Percentiles rank a stretch among this genome's conserved stretches.
phyloP scores from a whole-genome alignment of 2,797 vertebrate species.

The Enteromius trimaculatus region DNA sequence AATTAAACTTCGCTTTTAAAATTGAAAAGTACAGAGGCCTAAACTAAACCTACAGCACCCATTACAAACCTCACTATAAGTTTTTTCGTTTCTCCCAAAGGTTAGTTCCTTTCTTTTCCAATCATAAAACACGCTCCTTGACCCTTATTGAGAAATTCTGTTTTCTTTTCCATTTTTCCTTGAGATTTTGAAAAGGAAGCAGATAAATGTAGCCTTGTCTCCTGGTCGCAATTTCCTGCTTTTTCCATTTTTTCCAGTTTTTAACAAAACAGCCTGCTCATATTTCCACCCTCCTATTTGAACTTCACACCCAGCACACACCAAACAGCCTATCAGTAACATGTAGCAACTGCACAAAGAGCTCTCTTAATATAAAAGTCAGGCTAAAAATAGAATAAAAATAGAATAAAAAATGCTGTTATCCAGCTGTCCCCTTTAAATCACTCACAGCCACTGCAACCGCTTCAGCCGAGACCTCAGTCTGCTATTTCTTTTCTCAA shows the following conservation, averaged over 20 bases:
- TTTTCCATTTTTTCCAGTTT: slow-evolving; percentile 56
- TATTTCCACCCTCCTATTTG: slow-evolving; percentile 63
- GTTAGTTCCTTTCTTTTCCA: slow-evolving; percentile 52
- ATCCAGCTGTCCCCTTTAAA: slow-evolving; percentile 82
- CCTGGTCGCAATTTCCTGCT: slow-evolving; percentile 66
- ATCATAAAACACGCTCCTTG: slow-evolving; percentile 61
- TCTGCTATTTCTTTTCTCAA: slow-evolving; percentile 72
- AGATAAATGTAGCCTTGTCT: slow-evolving; percentile 63
- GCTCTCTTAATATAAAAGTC: slow-evolving; percentile 75
- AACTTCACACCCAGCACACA: slow-evolving; percentile 70
- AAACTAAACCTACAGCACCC: slow-evolving; percentile 14
- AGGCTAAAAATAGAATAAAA: slow-evolving; percentile 76
- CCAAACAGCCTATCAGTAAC: slow-evolving; percentile 72
- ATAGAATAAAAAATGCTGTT: slow-evolving; percentile 78
- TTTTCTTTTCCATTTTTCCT: slow-evolving; percentile 60
- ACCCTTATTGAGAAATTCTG: slow-evolving; percentile 63
- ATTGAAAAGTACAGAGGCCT: slow-evolving; percentile 21
- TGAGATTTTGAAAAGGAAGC: slow-evolving; percentile 63
- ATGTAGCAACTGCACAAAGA: slow-evolving; percentile 76
- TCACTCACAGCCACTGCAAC: slow-evolving; percentile 76
- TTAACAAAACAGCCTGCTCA: slow-evolving; percentile 61
- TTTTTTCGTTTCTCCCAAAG: neutral
- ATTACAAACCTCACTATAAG: slow-evolving; percentile 49
- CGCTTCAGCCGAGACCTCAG: slow-evolving; percentile 73
- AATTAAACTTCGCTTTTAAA: neutral